Evolutionary conservation across 2,888 invertebrate genomes (phyloP), one percentile per base, ranked within the genome.

Genomic region (Steromphala cineraria): DNA sequence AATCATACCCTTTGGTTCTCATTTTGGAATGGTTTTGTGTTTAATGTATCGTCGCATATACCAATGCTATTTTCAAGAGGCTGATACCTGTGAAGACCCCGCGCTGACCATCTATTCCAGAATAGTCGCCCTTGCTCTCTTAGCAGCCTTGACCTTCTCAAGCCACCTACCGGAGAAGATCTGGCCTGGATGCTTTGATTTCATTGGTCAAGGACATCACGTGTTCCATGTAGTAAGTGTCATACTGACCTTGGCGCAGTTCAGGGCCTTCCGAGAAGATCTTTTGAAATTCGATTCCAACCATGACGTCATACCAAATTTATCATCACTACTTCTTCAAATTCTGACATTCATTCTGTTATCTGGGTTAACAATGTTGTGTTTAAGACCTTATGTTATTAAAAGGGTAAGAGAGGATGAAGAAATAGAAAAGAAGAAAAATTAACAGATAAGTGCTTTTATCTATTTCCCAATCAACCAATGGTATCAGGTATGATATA

Each of bases 181-280:
- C 31, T 83, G 75, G 21, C 88, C 88, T 4, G 89, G 89, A 21
- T 75, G n/a, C n/a, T 88, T 87, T 77, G 88, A 89, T 75, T 76
- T 82, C 21, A 40, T 89, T 28, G 88, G 87, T 55, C 87, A 88
- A 78, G 87, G 89, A 56, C 89, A 89, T 55, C 86, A 87, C 36
- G 75, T 87, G 3, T 89, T 89, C 78, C 89, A 89, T 67, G 80
- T 87, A 0, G 24, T 75, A 21, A 75, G 75, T 52, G 36, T 82
- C 0, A 24, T 83, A 21, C 81, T 80, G 24, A 79, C 82, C 2
- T 19, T 85, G 15, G 17, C 80, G 21, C 85, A 86, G 75, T 82
- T 82, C 52, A 83, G 82, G 13, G 82, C 85, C 1, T 84, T 83
- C 3, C 78, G 78, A 24, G 19, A 62, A 10, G 86, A 86, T 40